Evolutionary conservation across 2,888 invertebrate species (phyloP).

Genomic region (Physocephala rufipes): DNA sequence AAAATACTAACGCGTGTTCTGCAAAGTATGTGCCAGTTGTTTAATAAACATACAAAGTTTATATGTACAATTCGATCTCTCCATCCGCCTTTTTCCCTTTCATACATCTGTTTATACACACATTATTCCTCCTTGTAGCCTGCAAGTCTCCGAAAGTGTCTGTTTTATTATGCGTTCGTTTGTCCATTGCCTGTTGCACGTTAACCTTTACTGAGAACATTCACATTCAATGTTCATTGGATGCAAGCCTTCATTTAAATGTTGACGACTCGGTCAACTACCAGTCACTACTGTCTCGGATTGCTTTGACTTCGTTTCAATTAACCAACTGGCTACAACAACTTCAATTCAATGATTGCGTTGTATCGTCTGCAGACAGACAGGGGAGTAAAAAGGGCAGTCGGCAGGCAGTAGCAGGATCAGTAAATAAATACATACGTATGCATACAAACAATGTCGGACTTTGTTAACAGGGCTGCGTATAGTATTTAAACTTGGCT

Average conservation of each 20-base stretch:
- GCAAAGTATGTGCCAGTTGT: no score
- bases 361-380: no score
- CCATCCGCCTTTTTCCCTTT: no score
- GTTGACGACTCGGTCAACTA: neutral
- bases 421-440: neutral
- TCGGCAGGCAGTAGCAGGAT: neutral
- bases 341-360: no score
- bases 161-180: neutral
- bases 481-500: conserved; percentile 5
- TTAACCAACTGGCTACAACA: no score
- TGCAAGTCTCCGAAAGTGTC: neutral
- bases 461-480: conserved; percentile 14
- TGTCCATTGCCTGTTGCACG: neutral
- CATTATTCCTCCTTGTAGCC: no score
- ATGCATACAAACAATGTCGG: conserved; percentile 7
- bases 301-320: no score
- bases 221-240: conserved; percentile 39
- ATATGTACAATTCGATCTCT: no score
- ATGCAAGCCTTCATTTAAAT: neutral
- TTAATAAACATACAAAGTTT: no score
- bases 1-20: no score
- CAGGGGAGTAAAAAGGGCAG: neutral
- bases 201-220: conserved; percentile 43
- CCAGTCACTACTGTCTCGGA: no score
- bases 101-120: no score